Base-by-base conservation (phyloP, 2,113 vertebrate species). In the Donacobius atricapilla region DNA sequence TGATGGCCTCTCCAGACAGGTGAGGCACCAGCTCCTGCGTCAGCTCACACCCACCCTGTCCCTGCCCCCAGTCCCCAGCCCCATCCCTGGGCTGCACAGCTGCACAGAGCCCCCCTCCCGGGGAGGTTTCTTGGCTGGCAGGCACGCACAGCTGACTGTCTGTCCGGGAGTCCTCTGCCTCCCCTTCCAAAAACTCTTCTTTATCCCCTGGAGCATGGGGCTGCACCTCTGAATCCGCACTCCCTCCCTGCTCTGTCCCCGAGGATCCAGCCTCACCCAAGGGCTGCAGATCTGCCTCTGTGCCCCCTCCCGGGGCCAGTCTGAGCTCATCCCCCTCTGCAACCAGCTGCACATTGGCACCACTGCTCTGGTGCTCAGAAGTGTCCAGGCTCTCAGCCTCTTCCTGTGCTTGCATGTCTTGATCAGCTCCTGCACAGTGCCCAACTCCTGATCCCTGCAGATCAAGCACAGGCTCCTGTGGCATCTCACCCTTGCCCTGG, bases 381-480 rank as follows among this genome's bases (percentile, higher is more conserved):
- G 9, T 25, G 30, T 24, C 7, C 30, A 56, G 23, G 17, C 17
- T 56, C 45, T 73, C 53, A 82, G 16, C 37, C 10, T 45, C 23
- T 1, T 39, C 33, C 28, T 1, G 0, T 0, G 16, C 14, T 24
- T 37, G n/a, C 6, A 18, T 4, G 4, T 7, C 72, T 31, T 6
- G n/a, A 31, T 1, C 72, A 47, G 20, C 11, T 1, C 7, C 48
- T 1, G 1, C 65, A 2, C 33, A 3, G 0, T 48, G 24, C 24
- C 7, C 2, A 4, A 4, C 9, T 1, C 53, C 31, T 54, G 53
- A 13, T 33, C 53, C 53, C 53, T 54, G 53, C 53, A 54, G 31
- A 33, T 54, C 3, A 54, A 33, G 31, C 53, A 54, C 30, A 21
- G 53, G 53, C 31, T 54, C 11, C 3, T 54, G 30, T 33, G 31